Evolutionary conservation across 2,113 vertebrate genomes (phyloP).

Genomic region (Neoarius graeffei): DNA sequence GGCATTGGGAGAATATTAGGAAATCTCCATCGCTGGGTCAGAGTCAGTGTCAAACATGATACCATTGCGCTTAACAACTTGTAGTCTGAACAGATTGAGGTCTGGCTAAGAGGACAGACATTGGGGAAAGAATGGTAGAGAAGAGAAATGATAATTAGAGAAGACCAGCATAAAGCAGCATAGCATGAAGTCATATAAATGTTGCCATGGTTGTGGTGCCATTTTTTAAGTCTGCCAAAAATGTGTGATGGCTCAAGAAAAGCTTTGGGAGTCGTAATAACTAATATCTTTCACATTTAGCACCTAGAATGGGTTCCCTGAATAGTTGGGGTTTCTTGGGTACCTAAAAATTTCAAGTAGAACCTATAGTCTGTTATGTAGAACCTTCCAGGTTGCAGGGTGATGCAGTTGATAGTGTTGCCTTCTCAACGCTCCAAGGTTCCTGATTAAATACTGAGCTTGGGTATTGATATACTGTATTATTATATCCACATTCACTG

Average conservation of each 20-base stretch:
- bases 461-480: too few relatives aligned
- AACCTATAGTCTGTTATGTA: not conserved
- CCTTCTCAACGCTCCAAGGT: not conserved
- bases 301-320: not conserved
- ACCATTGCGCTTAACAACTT: conserved; percentile 49
- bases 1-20: conserved; percentile 43
- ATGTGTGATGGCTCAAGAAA: not conserved
- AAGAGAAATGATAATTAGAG: not conserved
- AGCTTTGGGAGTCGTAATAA: not conserved
- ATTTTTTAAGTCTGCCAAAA: not conserved
- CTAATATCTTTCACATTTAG: not conserved
- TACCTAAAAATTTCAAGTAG: not conserved
- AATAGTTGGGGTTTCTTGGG: not conserved
- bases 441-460: not conserved
- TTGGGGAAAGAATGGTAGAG: not conserved
- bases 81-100: conserved; percentile 17
- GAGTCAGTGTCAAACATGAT: conserved; percentile 50
- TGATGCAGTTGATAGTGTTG: not conserved
- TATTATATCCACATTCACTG: too few relatives aligned
- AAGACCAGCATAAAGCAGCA: not conserved
- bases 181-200: not conserved
- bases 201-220: not conserved
- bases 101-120: not conserved
- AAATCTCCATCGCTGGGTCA: conserved; percentile 35
- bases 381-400: not conserved